A percentile compares a stretch with the other conserved stretches of the same genome.
Conservation (phyloP, 1,140 invertebrate genomes). For the Globodera ellingtonae region DNA sequence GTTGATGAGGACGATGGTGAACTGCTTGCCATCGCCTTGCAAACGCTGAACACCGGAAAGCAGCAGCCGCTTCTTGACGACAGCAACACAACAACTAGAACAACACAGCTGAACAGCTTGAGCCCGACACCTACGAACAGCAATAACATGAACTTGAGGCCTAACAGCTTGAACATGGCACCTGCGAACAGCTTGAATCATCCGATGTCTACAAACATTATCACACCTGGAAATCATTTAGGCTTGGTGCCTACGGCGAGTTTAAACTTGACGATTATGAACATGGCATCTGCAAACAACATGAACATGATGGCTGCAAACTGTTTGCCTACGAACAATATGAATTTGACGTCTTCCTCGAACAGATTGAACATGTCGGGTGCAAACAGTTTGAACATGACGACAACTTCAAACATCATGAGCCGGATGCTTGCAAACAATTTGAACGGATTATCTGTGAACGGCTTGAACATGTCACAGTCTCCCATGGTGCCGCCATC, state of each 20-base stretch:
- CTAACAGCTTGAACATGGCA: background rate
- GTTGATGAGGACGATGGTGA: background rate
- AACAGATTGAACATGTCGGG: background rate
- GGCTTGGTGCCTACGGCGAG: too few relatives aligned
- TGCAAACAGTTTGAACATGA: background rate
- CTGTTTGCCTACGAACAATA: constrained; percentile 31
- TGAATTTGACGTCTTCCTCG: background rate
- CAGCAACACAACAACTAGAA: background rate
- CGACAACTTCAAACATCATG: too few relatives aligned
- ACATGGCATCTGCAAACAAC: background rate
- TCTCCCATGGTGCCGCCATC: background rate
- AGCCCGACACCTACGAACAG: background rate
- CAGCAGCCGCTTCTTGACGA: background rate
- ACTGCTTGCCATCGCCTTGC: background rate
- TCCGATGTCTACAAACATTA: background rate
- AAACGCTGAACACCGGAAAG: background rate
- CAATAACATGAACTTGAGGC: background rate
- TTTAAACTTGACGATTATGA: too few relatives aligned
- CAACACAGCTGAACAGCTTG: background rate
- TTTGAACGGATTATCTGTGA: too few relatives aligned
- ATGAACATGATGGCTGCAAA: background rate
- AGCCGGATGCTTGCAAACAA: too few relatives aligned
- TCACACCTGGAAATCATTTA: too few relatives aligned
- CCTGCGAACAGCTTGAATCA: too few relatives aligned
- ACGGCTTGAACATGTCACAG: too few relatives aligned